Conservation (phyloP, 2,797 vertebrate species). For the Enteromius anoplus region DNA sequence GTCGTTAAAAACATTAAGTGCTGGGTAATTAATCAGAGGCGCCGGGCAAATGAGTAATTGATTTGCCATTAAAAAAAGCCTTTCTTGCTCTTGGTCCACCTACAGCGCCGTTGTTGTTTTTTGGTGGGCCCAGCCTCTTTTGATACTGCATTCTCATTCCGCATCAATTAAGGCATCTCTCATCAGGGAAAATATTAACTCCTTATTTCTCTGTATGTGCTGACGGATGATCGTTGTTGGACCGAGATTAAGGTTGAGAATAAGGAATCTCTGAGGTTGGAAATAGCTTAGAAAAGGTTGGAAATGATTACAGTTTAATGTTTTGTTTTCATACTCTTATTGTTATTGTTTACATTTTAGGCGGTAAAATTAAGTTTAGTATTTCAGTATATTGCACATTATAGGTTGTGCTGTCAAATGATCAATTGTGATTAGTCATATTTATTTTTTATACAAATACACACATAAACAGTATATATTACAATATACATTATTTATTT, state of each 20-base stretch:
- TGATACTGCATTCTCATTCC: constrained; percentile 32
- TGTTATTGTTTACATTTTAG: neutral
- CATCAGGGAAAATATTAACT: constrained; percentile 44
- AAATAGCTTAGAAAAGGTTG: neutral
- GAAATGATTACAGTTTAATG: neutral
- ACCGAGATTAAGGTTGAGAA: neutral
- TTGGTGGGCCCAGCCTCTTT: constrained; percentile 24
- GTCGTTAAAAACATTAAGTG: constrained; percentile 69
- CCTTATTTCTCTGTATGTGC: constrained; percentile 22
- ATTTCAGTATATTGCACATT: neutral
- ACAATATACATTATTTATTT: too few relatives aligned
- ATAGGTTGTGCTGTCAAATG: too few relatives aligned
- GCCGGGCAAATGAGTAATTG: constrained; percentile 67
- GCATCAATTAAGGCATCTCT: constrained; percentile 46
- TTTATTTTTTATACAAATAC: too few relatives aligned
- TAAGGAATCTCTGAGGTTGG: neutral
- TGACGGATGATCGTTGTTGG: neutral
- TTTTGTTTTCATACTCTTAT: neutral
- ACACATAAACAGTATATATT: too few relatives aligned
- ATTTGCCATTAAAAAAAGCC: constrained; percentile 67
- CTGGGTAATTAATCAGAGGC: constrained; percentile 66
- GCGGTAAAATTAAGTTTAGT: neutral
- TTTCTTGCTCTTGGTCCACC: constrained; percentile 47
- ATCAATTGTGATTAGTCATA: too few relatives aligned
- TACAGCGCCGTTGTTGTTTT: constrained; percentile 32